phyloP scores from a whole-genome alignment of 2,797 vertebrate genomes.

The Anguilla obscura region DNA sequence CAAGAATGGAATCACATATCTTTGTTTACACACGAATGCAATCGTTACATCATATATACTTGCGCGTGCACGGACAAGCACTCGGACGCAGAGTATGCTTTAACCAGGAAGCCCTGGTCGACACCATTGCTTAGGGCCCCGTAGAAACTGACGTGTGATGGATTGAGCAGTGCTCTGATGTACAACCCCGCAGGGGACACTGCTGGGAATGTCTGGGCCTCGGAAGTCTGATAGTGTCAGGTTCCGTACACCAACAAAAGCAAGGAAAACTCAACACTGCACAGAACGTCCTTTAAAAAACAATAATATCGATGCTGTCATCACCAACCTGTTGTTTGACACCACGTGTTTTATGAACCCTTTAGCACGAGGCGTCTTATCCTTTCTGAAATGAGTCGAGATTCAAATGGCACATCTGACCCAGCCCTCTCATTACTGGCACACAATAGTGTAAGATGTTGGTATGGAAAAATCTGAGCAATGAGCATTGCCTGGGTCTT shows the following conservation, averaged over 20 bases:
- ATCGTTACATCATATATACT: not conserved
- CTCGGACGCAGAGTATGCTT: not conserved
- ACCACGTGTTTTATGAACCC: not conserved
- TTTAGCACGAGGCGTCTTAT: not conserved
- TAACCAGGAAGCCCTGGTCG: not conserved
- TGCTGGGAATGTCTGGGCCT: conserved; percentile 9
- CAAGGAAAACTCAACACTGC: conserved; percentile 6
- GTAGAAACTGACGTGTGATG: not conserved
- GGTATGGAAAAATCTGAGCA: not conserved
- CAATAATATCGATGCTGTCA: not conserved
- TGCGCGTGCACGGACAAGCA: not conserved
- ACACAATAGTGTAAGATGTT: not conserved
- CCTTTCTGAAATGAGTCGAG: not conserved
- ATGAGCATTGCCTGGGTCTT: not conserved
- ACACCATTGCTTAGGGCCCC: conserved; percentile 2
- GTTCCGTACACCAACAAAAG: conserved; percentile 39
- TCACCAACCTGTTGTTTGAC: not conserved
- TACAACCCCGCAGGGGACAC: conserved; percentile 8
- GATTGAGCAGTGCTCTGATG: conserved; percentile 10
- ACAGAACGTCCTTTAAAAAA: not conserved
- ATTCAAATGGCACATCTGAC: not conserved
- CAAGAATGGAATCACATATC: not conserved
- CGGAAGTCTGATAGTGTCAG: conserved; percentile 6
- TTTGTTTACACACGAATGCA: not conserved
- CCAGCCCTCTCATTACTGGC: not conserved